Evolutionary conservation across 2,797 vertebrate species (phyloP).

Genomic region (Rhynchonycteris naso): DNA sequence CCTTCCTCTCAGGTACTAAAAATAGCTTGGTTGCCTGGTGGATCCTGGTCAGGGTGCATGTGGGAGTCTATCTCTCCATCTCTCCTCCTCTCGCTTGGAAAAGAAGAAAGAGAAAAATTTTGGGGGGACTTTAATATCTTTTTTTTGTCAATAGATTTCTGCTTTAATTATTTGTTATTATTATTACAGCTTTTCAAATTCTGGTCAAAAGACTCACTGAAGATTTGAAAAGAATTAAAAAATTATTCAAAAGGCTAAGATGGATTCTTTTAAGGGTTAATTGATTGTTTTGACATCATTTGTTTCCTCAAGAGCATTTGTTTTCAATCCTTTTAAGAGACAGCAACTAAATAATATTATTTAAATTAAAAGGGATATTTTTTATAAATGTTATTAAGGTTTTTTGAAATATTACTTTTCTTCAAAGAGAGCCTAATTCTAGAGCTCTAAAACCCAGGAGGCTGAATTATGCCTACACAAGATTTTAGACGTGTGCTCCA

Average conservation of each 20-base stretch:
- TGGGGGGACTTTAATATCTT: neutral
- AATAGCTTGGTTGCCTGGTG: no score
- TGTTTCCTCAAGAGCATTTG: conserved; percentile 41
- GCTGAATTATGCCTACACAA: neutral
- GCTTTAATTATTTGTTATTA: conserved; percentile 11
- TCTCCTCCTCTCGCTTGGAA: no score
- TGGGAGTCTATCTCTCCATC: no score
- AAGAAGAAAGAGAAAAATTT: no score
- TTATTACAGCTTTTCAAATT: conserved; percentile 44
- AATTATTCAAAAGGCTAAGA: neutral
- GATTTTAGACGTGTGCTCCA: neutral
- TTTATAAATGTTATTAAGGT: neutral
- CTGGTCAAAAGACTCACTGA: neutral
- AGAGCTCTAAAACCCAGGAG: neutral
- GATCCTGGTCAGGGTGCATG: no score
- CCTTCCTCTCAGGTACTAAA: no score
- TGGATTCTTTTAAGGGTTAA: neutral
- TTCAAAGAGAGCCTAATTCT: conserved; percentile 9
- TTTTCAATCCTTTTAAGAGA: conserved; percentile 19
- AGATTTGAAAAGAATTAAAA: conserved; percentile 50
- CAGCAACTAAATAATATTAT: neutral
- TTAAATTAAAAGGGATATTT: conserved; percentile 43
- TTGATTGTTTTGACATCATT: conserved; percentile 2
- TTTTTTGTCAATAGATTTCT: conserved; percentile 36
- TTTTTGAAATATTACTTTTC: neutral